phyloP scores from a whole-genome alignment of 2,888 invertebrate genomes.

The Zygaena filipendulae region DNA sequence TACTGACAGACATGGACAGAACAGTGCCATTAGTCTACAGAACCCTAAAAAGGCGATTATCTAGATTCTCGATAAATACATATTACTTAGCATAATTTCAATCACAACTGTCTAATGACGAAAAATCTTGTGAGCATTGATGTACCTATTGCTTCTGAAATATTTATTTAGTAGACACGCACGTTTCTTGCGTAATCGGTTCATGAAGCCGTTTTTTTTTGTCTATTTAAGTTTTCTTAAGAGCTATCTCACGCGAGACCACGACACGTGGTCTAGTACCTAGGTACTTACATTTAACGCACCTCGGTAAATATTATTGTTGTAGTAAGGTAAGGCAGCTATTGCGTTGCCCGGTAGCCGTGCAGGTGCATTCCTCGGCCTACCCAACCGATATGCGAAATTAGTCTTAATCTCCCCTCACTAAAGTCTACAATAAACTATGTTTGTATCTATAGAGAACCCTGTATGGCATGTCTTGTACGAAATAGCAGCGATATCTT shows the following conservation, averaged over 20 bases:
- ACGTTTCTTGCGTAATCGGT: no score
- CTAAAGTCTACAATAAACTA: constrained; percentile 34
- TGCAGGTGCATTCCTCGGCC: constrained; percentile 46
- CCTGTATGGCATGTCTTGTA: constrained; percentile 53
- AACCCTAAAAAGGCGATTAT: no score
- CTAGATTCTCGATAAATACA: no score
- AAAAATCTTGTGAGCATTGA: no score
- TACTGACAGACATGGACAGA: no score
- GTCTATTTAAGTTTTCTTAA: no score
- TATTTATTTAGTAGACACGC: no score
- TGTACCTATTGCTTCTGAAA: no score
- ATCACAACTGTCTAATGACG: no score
- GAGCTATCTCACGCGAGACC: not conserved
- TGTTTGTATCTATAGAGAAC: constrained; percentile 49
- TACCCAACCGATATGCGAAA: constrained; percentile 19
- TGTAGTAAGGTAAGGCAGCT: constrained; percentile 25
- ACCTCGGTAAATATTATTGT: constrained; percentile 34
- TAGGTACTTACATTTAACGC: constrained; percentile 29
- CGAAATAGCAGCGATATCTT: constrained; percentile 52
- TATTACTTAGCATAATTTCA: no score
- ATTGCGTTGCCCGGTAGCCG: constrained; percentile 39
- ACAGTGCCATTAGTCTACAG: no score
- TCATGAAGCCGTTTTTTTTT: no score
- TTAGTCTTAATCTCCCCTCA: constrained; percentile 26
- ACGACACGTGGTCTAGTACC: constrained; percentile 24